Base-by-base conservation (phyloP, 2,113 vertebrate species). In the Cochlearius cochlearius region DNA sequence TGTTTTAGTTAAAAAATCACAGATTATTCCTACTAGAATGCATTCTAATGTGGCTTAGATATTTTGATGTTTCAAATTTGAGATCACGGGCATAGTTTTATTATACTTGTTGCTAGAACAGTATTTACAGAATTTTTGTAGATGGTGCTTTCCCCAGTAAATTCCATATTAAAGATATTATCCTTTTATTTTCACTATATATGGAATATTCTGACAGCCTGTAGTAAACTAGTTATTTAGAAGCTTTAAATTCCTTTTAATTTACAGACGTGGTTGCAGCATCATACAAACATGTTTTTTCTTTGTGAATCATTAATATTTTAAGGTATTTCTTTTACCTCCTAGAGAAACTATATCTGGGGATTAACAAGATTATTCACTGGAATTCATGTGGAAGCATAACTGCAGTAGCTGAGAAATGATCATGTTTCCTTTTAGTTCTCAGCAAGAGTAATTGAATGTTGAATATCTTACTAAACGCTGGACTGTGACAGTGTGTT, bases 361-460 rank as follows among this genome's bases (percentile, higher is more conserved):
- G 94, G 90, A 95, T 97, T 97, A 92, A 75, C 75, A 64, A 55
- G 88, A 91, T 94, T 92, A n/a, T 96, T 95, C 92, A 86, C 93
- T 96, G 93, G 88, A 95, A 92, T 94, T 94, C 96, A 82, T 47
- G 92, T 94, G 89, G 97, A 96, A 96, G 93, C 88, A 30, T 85
- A 96, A 95, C 95, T 86, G 90, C 92, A 74, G 85, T 76, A 76
- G 95, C 96, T 98, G 98, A 98, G 98, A 98, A 98, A 98, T 97
- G 97, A 96, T 98, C 94, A 68, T 94, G 96, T 97, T 98, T 97
- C 97, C 94, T 97, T 97, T 97, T 96, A 88, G 94, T 98, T 98
- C 97, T 97, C 97, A 95, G 97, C 97, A 97, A 98, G 98, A 98
- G 97, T 98, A 98, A 98, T 98, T 97, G 97, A 98, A 98, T 98